Conservation (phyloP, 2,113 vertebrate species). For the Bujurquina vittata region DNA sequence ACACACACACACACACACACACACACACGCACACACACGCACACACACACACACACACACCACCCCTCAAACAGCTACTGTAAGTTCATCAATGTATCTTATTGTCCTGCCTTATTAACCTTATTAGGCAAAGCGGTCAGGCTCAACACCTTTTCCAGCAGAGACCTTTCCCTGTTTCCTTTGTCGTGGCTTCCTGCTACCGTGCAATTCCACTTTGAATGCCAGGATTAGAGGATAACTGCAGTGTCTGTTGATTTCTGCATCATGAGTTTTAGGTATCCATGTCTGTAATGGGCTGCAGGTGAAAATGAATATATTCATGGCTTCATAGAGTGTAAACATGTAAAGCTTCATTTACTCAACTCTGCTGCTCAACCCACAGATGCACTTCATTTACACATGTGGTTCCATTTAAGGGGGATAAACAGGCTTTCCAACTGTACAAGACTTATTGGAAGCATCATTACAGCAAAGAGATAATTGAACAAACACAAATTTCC, state of each 20-base stretch:
- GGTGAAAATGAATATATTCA: neutral
- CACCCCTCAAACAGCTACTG: neutral
- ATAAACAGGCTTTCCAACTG: too few relatives aligned
- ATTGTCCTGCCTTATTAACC: neutral
- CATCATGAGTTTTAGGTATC: neutral
- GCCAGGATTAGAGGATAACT: neutral
- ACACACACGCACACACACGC: too few relatives aligned
- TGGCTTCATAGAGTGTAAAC: neutral
- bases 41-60: too few relatives aligned
- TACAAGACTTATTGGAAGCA: too few relatives aligned
- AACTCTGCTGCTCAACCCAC: too few relatives aligned
- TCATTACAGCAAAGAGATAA: too few relatives aligned
- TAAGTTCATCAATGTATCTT: neutral
- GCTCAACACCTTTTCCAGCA: neutral
- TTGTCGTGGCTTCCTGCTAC: neutral
- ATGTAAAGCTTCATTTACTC: too few relatives aligned
- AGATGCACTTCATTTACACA: too few relatives aligned
- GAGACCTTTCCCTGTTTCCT: neutral
- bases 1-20: too few relatives aligned
- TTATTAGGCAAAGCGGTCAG: neutral
- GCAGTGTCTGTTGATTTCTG: neutral
- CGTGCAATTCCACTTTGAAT: neutral
- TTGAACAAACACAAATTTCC: too few relatives aligned
- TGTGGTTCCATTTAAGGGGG: too few relatives aligned
- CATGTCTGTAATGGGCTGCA: neutral